Conservation (phyloP, 30 jellyfish, hydroid and myxozoan species). For the Aurelia sp. region DNA sequence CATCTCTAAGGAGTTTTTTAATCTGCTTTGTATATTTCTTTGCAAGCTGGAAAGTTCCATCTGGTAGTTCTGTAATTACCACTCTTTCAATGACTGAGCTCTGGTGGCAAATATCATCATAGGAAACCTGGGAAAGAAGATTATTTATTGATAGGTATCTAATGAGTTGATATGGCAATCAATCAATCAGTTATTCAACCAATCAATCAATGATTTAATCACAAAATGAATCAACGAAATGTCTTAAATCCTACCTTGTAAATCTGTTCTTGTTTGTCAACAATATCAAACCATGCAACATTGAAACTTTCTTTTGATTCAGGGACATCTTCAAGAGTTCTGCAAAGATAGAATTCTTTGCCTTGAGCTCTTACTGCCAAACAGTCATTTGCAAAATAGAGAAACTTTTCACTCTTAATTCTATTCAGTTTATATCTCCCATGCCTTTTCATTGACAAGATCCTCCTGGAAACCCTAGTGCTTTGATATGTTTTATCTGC, state of each 20-base stretch:
- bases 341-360: conserved; percentile 51
- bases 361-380: conserved; percentile 75
- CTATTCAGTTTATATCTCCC: conserved; percentile 14
- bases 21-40: conserved; percentile 22
- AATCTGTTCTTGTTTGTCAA: conserved; percentile 5
- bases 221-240: too few species aligned
- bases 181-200: too few species aligned
- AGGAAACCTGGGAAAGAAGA: conserved; percentile 9
- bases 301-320: conserved; percentile 36
- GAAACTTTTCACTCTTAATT: conserved; percentile 29
- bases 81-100: conserved; percentile 53
- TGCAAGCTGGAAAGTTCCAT: conserved; percentile 21
- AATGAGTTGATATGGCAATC: too few species aligned
- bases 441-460: conserved; percentile 51
- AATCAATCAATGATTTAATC: too few species aligned
- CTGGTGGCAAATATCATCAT: conserved; percentile 55
- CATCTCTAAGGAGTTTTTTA: conserved; percentile 22
- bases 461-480: conserved; percentile 19
- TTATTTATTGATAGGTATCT: too few species aligned
- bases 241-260: conserved; percentile 25
- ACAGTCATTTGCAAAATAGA: conserved; percentile 65
- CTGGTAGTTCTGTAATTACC: neutral
- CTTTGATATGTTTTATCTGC: neutral
- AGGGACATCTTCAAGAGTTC: conserved; percentile 78
- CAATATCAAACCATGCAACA: conserved; percentile 71